A percentile compares a stretch with the other conserved stretches of the same genome.
These are phyloP conservation scores for Glaucomys volans DNA, from an alignment of 2,113 vertebrate genomes.

Conservation along the genomic window DNA sequence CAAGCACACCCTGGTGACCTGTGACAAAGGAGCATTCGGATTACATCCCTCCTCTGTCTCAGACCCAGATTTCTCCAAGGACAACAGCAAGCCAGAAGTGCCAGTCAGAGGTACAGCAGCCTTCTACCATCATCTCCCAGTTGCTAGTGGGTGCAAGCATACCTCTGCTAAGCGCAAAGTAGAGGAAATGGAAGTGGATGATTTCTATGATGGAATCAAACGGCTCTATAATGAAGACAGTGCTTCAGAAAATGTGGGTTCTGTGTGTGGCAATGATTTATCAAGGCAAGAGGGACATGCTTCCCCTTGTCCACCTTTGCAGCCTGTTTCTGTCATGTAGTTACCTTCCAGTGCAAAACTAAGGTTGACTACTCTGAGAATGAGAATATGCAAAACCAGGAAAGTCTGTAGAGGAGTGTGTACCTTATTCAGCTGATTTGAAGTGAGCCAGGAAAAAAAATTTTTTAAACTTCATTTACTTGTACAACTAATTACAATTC, in stretches of 20 bases:
- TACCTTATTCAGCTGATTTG: conserved; percentile 87
- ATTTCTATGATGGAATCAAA: conserved; percentile 98
- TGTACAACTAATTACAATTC: conserved; percentile 87
- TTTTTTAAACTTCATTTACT: conserved; percentile 74
- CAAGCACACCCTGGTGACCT: conserved; percentile 89
- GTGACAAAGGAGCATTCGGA: conserved; percentile 86
- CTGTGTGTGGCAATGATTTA: conserved; percentile 84
- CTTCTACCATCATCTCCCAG: conserved; percentile 85
- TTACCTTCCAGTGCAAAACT: not conserved
- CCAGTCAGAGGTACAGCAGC: conserved; percentile 83
- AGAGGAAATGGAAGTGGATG: conserved; percentile 98
- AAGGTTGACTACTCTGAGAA: conserved; percentile 10
- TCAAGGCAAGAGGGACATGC: conserved; percentile 89
- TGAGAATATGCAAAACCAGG: conserved; percentile 56
- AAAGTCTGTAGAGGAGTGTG: conserved; percentile 69
- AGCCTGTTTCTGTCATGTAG: conserved; percentile 93
- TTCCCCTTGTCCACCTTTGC: conserved; percentile 95
- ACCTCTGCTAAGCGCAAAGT: conserved; percentile 96
- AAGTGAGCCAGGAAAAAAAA: conserved; percentile 86
- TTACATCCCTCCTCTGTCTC: conserved; percentile 87
- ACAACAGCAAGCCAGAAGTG: conserved; percentile 88
- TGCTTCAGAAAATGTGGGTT: conserved; percentile 83
- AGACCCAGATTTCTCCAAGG: conserved; percentile 86
- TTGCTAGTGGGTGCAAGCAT: conserved; percentile 88
- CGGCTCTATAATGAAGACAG: conserved; percentile 96